phyloP scores from a whole-genome alignment of 1,140 invertebrate genomes.

The Lepidurus arcticus region DNA sequence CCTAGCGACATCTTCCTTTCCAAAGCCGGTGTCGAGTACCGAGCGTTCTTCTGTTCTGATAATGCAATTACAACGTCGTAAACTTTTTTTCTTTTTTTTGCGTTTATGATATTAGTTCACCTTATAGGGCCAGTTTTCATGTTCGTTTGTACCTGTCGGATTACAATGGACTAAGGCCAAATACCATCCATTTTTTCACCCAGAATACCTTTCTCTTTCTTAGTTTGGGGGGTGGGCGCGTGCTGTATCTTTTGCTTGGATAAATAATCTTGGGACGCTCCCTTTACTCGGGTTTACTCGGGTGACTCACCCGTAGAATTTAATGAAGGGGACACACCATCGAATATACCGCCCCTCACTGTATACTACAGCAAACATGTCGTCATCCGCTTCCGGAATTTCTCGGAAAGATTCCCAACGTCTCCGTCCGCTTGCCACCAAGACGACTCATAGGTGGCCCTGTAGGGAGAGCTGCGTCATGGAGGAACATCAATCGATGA shows the following conservation, averaged over 20 bases:
- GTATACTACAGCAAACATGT: not conserved
- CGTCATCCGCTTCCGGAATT: not conserved
- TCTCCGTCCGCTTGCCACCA: not conserved
- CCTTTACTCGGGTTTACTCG: not conserved
- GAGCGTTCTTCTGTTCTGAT: too few species aligned
- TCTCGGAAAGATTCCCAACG: not conserved
- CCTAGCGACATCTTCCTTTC: too few species aligned
- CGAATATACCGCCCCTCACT: not conserved
- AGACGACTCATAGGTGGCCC: not conserved
- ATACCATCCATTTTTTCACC: too few species aligned
- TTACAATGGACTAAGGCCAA: too few species aligned
- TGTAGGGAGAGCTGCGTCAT: not conserved
- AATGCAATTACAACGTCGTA: too few species aligned
- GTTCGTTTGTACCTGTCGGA: too few species aligned
- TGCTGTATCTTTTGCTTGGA: not conserved
- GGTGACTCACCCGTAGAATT: not conserved
- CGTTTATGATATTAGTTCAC: too few species aligned
- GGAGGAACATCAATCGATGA: conserved; percentile 4
- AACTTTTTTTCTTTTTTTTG: too few species aligned
- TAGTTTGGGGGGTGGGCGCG: not conserved
- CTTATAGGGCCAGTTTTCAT: too few species aligned
- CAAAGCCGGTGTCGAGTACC: too few species aligned
- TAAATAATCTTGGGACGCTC: not conserved
- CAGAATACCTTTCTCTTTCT: too few species aligned
- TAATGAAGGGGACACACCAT: not conserved